A percentile compares a stretch with the other conserved stretches of the same genome.
phyloP scores from a whole-genome alignment of 2,888 invertebrate genomes.

The Labia minor region DNA sequence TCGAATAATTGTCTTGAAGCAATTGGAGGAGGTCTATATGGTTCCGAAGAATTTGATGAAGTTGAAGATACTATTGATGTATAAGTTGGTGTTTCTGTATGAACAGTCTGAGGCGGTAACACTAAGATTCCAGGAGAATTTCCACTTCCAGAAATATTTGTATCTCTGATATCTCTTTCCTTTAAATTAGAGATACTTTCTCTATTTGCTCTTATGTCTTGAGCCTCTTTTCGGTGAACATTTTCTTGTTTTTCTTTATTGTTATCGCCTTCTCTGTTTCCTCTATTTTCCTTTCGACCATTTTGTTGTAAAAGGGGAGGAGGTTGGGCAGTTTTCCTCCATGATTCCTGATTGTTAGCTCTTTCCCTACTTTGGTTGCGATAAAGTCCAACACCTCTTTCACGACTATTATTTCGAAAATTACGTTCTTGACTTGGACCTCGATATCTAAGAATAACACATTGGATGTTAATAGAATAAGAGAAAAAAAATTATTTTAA shows the following conservation, averaged over 20 bases:
- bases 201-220: neutral
- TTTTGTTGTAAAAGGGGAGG: slow-evolving; percentile 25
- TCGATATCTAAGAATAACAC: neutral
- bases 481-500: too few species aligned
- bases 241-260: neutral
- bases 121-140: slow-evolving; percentile 38
- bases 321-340: slow-evolving; percentile 18
- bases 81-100: slow-evolving; percentile 9
- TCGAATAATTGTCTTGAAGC: slow-evolving; percentile 45
- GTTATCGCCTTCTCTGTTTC: neutral
- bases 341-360: neutral
- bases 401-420: neutral
- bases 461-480: too few species aligned
- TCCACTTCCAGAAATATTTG: neutral
- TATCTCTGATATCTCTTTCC: neutral
- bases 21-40: slow-evolving; percentile 17
- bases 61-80: slow-evolving; percentile 18
- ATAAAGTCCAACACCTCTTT: neutral
- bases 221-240: neutral
- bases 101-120: slow-evolving; percentile 31
- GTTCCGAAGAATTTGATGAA: slow-evolving; percentile 28
- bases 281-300: slow-evolving; percentile 24
- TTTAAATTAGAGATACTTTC: neutral
- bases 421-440: neutral
- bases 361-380: neutral